Conservation (phyloP, 1,140 invertebrate genomes). For the Temnothorax nylanderi region DNA sequence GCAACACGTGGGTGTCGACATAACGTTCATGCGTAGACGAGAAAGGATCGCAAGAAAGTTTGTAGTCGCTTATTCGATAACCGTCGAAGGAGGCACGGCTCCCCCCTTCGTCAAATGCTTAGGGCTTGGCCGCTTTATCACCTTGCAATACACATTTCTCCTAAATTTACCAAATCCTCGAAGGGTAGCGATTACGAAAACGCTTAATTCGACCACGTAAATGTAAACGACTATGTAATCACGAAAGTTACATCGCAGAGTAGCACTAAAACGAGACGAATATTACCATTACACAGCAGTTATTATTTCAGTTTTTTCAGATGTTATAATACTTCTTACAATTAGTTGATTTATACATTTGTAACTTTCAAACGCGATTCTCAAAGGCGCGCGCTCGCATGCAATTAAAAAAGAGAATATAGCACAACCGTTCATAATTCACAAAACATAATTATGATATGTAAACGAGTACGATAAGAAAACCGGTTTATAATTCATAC, state of each 20-base stretch:
- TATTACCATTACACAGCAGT: neutral
- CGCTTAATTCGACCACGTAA: neutral
- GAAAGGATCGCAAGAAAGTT: neutral
- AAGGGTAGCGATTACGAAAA: neutral
- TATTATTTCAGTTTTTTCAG: neutral
- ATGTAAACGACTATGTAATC: neutral
- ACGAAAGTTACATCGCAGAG: neutral
- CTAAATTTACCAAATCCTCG: neutral
- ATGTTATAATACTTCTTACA: too few species aligned
- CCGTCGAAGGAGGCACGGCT: neutral
- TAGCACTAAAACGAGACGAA: neutral
- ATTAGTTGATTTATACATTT: too few species aligned
- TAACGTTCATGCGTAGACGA: neutral
- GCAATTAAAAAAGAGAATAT: neutral
- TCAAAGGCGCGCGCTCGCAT: neutral
- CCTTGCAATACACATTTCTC: neutral
- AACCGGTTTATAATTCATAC: constrained; percentile 7
- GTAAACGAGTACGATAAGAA: constrained; percentile 37
- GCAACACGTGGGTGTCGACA: neutral
- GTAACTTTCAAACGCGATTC: neutral
- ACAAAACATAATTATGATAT: constrained; percentile 4
- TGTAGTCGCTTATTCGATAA: neutral
- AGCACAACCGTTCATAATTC: constrained; percentile 14
- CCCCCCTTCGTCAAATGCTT: neutral
- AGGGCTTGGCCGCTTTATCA: neutral